These are phyloP conservation scores for Carettochelys insculpta DNA, from an alignment of 2,113 vertebrate species.

Conservation along the genomic window DNA sequence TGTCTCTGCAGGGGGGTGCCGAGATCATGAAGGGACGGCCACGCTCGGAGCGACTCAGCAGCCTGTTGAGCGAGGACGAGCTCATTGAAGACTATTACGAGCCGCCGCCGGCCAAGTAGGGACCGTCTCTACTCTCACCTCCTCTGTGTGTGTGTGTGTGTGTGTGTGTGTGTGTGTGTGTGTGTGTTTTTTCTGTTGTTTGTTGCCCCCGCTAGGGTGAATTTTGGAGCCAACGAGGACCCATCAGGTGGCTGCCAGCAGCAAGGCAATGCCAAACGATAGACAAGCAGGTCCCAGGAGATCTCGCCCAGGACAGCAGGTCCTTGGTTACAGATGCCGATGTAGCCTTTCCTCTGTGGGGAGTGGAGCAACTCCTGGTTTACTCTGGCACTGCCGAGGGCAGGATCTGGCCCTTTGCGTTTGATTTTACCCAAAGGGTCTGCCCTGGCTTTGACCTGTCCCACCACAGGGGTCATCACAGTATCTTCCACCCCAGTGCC, in stretches of 20 bases:
- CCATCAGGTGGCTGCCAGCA: neutral
- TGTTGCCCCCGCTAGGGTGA: neutral
- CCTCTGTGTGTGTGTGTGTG: no score
- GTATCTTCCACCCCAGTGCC: neutral
- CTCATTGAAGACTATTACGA: constrained; percentile 49
- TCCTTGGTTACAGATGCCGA: neutral
- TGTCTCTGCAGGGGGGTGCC: constrained; percentile 35
- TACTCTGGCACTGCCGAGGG: neutral
- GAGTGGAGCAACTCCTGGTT: neutral
- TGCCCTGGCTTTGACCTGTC: neutral
- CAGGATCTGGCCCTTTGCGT: neutral
- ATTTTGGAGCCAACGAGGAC: neutral
- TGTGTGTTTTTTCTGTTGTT: rapidly evolving
- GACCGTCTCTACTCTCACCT: neutral
- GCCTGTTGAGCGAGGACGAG: constrained; percentile 71
- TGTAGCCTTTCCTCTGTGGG: neutral
- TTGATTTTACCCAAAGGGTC: neutral
- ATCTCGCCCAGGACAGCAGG: neutral
- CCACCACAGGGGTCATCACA: neutral
- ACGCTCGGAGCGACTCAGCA: constrained; percentile 32
- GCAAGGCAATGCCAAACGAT: neutral
- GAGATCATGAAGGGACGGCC: neutral
- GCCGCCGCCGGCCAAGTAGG: constrained; percentile 46
- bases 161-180: no score
- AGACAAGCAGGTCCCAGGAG: neutral